These are phyloP conservation scores for Hydra vulgaris DNA, from an alignment of 30 jellyfish, hydroid and myxozoan species.

Conservation along the genomic window DNA sequence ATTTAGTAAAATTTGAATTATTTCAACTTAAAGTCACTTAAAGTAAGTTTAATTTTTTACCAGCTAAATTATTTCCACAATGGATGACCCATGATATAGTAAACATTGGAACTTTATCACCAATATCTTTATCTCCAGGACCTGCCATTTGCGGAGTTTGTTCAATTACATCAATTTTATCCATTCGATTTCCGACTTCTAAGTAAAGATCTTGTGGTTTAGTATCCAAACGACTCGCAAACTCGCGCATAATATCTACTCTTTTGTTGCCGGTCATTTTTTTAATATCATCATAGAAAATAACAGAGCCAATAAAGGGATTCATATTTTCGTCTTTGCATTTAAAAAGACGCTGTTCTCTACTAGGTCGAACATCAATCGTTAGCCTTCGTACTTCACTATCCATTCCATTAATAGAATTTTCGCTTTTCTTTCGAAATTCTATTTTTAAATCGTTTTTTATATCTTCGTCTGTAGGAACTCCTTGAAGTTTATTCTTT, in stretches of 20 bases:
- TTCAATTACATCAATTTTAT: constrained; percentile 21
- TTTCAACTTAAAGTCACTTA: background rate
- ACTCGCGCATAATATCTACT: constrained; percentile 35
- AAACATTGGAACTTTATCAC: constrained; percentile 43
- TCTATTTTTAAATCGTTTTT: background rate
- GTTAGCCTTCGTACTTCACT: background rate
- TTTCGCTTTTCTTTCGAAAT: background rate
- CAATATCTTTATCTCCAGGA: constrained; percentile 65
- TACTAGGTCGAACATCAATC: background rate
- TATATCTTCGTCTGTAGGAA: constrained; percentile 47
- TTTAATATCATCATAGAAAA: constrained; percentile 43
- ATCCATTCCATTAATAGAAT: background rate
- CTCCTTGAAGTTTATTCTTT: constrained; percentile 55
- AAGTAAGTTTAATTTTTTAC: constrained; percentile 9
- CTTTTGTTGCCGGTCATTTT: constrained; percentile 34
- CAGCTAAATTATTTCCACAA: constrained; percentile 67
- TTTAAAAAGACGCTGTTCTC: background rate
- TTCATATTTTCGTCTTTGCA: constrained; percentile 19
- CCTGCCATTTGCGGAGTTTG: constrained; percentile 61
- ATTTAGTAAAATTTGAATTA: background rate
- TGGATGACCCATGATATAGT: constrained; percentile 55
- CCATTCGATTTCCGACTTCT: constrained; percentile 41
- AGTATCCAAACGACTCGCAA: constrained; percentile 48
- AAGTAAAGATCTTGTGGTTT: constrained; percentile 39
- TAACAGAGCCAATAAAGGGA: constrained; percentile 51